These are phyloP conservation scores for Manis pentadactyla DNA, from an alignment of 2,797 vertebrate genomes.

Conservation along the genomic window DNA sequence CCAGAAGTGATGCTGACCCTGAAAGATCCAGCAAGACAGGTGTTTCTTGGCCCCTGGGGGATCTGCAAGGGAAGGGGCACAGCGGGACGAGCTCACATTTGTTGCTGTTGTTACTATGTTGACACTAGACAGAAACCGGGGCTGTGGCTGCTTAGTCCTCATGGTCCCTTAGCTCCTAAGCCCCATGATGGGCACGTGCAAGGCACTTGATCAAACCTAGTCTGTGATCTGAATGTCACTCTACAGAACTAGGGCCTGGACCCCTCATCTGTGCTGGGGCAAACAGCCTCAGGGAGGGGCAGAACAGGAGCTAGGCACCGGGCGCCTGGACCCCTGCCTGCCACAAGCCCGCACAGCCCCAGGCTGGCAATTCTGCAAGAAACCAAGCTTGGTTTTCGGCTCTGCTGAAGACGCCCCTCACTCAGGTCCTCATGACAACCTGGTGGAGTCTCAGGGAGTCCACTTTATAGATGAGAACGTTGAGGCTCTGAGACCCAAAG, in stretches of 20 bases:
- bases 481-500: neutral
- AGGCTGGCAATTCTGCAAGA: neutral
- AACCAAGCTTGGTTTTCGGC: neutral
- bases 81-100: rapidly evolving
- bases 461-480: neutral
- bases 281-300: neutral
- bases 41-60: no score
- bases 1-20: neutral
- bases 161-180: neutral
- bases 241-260: neutral
- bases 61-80: neutral
- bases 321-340: neutral
- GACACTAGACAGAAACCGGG: no score
- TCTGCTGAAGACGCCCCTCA: neutral
- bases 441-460: rapidly evolving
- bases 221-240: neutral
- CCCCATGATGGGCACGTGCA: rapidly evolving
- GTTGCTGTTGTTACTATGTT: neutral
- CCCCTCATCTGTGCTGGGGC: no score
- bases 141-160: neutral
- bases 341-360: no score
- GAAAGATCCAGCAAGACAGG: rapidly evolving
- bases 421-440: rapidly evolving
- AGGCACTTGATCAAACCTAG: no score
- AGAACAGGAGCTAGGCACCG: neutral